Percentiles rank a stretch among this genome's conserved stretches.
These are phyloP conservation scores for Melieria picta DNA, from an alignment of 2,888 invertebrate genomes.

Conservation along the genomic window DNA sequence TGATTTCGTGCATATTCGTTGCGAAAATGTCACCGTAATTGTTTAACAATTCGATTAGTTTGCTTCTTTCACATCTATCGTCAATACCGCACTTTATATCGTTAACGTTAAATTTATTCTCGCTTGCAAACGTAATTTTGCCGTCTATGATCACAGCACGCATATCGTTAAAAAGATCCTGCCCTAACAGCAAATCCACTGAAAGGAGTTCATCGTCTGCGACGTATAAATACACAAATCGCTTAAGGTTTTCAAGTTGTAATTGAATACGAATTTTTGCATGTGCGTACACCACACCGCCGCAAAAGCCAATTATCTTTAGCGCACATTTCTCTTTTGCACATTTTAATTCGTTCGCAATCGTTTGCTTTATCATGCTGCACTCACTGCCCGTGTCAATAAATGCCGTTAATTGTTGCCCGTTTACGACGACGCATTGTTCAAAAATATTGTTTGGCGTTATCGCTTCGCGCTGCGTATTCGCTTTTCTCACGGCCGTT, in stretches of 20 bases:
- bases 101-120: conserved; percentile 16
- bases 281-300: background rate
- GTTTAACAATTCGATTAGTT: conserved; percentile 13
- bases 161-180: conserved; percentile 13
- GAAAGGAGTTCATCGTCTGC: conserved; percentile 17
- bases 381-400: conserved; percentile 35
- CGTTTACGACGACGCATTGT: conserved; percentile 13
- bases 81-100: conserved; percentile 12
- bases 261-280: conserved; percentile 1
- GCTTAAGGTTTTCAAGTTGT: conserved; percentile 6
- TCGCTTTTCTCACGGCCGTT: conserved; percentile 21
- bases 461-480: conserved; percentile 14
- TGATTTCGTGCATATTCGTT: conserved; percentile 26
- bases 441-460: conserved; percentile 15
- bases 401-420: conserved; percentile 9
- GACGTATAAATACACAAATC: conserved; percentile 18
- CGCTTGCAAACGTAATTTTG: conserved; percentile 3
- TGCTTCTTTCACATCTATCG: background rate
- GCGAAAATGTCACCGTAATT: conserved; percentile 27
- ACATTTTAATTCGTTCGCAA: conserved; percentile 17
- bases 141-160: background rate
- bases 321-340: conserved; percentile 14
- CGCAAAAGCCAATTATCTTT: conserved; percentile 25
- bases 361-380: conserved; percentile 27
- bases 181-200: conserved; percentile 18